A percentile compares a stretch with the other conserved stretches of the same genome.
Evolutionary conservation across 2,888 invertebrate species (phyloP).

Genomic region (Aporophyla lueneburgensis): DNA sequence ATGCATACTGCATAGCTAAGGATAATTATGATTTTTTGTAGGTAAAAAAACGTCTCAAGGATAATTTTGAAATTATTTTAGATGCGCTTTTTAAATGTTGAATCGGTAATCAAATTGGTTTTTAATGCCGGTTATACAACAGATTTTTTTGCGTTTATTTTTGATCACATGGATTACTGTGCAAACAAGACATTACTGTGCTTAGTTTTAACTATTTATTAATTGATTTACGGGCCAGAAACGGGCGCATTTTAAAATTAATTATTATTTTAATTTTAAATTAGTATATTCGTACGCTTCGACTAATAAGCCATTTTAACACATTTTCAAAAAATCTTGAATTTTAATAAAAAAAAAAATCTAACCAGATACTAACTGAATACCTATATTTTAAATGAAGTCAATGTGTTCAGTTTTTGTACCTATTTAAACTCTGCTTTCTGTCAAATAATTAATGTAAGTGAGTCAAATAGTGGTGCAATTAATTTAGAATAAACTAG

Average conservation of each 20-base stretch:
- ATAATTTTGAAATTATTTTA: neutral
- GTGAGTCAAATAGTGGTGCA: neutral
- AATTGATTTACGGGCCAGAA: too few relatives aligned
- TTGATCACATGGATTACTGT: neutral
- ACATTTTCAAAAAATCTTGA: too few relatives aligned
- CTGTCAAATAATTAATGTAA: neutral
- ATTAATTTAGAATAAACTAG: neutral
- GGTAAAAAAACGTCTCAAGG: slow-evolving; percentile 15
- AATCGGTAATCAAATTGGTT: neutral
- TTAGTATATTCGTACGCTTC: too few relatives aligned
- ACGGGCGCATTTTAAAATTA: too few relatives aligned
- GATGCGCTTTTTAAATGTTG: slow-evolving; percentile 7
- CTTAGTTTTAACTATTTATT: neutral
- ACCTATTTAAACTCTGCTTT: neutral
- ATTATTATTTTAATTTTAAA: too few relatives aligned
- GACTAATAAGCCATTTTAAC: too few relatives aligned
- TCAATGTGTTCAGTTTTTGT: too few relatives aligned
- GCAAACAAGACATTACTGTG: too few relatives aligned
- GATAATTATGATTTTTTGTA: slow-evolving; percentile 24
- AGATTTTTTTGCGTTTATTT: neutral
- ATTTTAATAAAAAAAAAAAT: too few relatives aligned
- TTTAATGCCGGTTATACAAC: neutral
- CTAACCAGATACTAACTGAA: neutral
- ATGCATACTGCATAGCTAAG: neutral
- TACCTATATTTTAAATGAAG: neutral